Base-by-base conservation (phyloP, 2,888 invertebrate species). In the Caenorhabditis sp. region DNA sequence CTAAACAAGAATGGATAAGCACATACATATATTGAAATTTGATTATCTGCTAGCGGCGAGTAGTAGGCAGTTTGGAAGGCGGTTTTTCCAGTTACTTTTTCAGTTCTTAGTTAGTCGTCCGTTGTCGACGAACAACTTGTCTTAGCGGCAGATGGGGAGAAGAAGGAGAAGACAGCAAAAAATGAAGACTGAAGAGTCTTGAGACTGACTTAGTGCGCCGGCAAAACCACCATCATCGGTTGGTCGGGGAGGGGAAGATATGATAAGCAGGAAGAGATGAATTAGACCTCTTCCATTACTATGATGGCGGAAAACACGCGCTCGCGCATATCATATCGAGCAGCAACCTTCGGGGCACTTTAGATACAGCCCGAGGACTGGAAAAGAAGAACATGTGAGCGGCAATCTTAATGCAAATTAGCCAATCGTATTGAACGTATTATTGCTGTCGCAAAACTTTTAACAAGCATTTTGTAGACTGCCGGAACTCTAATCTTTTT, bases 221-320 rank as follows among this genome's bases (percentile, higher is more conserved):
- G 53, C 56, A 56, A 56, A 56, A 56, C 56, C 56, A 71, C 44
- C 62, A 51, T 58, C 55, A 62, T 44, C 62, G 47, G 44, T 40
- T 26, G 37, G n/a, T n/a, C n/a, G n/a, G n/a, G n/a, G n/a, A n/a
- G n/a, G 40, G 71, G 56, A 51, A 13, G 65, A n/a, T 67, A 61
- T 67, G 76, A 76, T 76, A 76, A 76, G 76, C 76, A 76, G 76
- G 76, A 76, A 76, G 61, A 76, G 76, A 76, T 67, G 76, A 76
- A 76, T 76, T 76, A 76, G 58, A 76, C 76, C 61, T 67, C 67
- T 65, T 53, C 28, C 60, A 53, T 74, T 76, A 67, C 60, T 61
- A 28, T 47, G 67, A 67, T 53, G 65, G 65, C 58, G 58, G 62
- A 71, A 71, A 71, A 71, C 71, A 71, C 40, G 70, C 51, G 53